phyloP scores from a whole-genome alignment of 2,113 vertebrate species.

The Lonchura striata region DNA sequence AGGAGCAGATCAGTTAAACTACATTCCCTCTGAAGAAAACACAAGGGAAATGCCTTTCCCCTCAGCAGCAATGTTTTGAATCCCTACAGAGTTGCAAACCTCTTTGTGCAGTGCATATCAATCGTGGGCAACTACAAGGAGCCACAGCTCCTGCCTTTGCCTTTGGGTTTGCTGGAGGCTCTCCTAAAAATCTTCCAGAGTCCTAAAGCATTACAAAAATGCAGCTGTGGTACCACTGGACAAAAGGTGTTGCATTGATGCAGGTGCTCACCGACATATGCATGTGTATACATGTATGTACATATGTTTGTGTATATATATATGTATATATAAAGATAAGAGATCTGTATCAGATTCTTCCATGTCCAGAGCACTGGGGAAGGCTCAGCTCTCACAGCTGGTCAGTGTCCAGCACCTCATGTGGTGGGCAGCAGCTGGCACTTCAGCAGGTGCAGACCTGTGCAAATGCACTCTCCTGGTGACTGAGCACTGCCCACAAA shows the following conservation, averaged over 20 bases:
- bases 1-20: background rate
- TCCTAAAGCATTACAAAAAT: background rate
- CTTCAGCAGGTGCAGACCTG: background rate
- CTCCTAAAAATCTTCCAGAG: background rate
- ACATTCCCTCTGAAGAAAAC: background rate
- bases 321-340: fast-evolving
- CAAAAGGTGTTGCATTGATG: background rate
- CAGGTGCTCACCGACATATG: fast-evolving
- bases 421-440: background rate
- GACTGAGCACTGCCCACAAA: background rate
- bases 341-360: background rate
- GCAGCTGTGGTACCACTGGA: background rate
- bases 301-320: fast-evolving
- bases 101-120: fast-evolving
- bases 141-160: background rate
- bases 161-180: background rate
- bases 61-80: background rate
- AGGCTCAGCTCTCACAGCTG: background rate
- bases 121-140: background rate
- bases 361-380: fast-evolving
- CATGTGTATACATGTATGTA: fast-evolving
- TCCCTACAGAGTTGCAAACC: background rate
- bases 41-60: background rate
- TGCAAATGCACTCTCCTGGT: fast-evolving
- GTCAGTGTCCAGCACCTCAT: fast-evolving